Base-by-base conservation (phyloP, 2,797 vertebrate species). In the Spinus pinus region DNA sequence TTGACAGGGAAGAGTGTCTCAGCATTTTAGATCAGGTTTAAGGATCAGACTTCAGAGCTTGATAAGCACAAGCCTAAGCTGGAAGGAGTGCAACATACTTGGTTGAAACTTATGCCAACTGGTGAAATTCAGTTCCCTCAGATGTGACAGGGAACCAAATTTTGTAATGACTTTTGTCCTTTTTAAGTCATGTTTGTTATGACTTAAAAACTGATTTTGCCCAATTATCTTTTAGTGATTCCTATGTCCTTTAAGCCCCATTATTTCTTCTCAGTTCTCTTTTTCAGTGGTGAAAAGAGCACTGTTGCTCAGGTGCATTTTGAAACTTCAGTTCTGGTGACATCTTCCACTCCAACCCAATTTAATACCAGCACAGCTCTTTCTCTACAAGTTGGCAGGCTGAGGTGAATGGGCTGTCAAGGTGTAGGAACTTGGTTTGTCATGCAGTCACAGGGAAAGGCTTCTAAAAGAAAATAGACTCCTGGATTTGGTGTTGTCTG, bases 11-110 rank as follows among this genome's bases (percentile, higher is more conserved):
- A 41, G 50, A 56, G n/a, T 88, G 74, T 89, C 78, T 89, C 72
- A 60, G 65, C 22, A 21, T 72, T 96, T 94, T 94, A 73, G 41
- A 54, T 85, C 39, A 31, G 70, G 44, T 73, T 85, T 86, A 66
- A 54, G 50, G 65, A 86, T 70, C 69, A 78, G 60, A 73, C 62
- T 89, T 62, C 3, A n/a, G 56, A 94, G 81, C 60, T 33, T 58
- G 73, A 18, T 89, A 58, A 86, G 53, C 60, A 33, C 44, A 56
- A 86, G 57, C 42, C 44, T 75, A 2, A 16, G 2, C 33, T 91
- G 57, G 50, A 47, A 37, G 44, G 22, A 78, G 44, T 50, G 23
- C 23, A 57, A 6, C 16, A 6, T 4, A 35, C 16, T 54, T 2
- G 3, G 21, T 41, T 84, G 50, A 56, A 65, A 70, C 42, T 66